Base-by-base conservation (phyloP, 2,797 vertebrate species). In the Parauchenoglanis punctatus region DNA sequence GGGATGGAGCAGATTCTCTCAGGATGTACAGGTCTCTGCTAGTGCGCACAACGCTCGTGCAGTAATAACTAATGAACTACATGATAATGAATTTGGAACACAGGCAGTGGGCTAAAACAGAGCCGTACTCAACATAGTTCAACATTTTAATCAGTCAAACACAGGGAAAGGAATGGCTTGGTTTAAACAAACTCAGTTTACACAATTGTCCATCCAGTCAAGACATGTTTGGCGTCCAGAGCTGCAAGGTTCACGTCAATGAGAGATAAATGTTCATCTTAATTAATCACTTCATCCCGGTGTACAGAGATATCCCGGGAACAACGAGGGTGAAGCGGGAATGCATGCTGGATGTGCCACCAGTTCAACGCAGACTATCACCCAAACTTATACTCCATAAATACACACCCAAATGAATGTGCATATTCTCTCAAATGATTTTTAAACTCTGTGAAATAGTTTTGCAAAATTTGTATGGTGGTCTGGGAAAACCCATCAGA, bases 21-120 rank as follows among this genome's bases (percentile, higher is more conserved):
- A 87, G 90, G 83, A 86, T 82, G 80, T 58, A 23, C 80, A 59
- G 87, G 85, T 85, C 80, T 82, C 52, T 56, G 59, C 85, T 75
- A 84, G 58, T 58, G 52, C 52, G 58, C 83, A 61, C 10, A 59
- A 31, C 73, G 12, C n/a, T 31, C 1, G 46, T n/a, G 87, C 84
- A 59, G 18, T 67, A 88, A 89, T 90, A 91, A 88, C 85, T 90
- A 90, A 91, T 88, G 83, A 89, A 89, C 78, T 88, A 70, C 89
- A 86, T 88, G 82, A 87, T 81, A 89, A 91, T 87, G 63, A 86
- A 17, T 17, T 5, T 4, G 49, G 7, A 68, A 82, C 77, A 70
- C 58, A 87, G 35, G 56, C 77, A 77, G 28, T 58, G 44, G 54
- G 49, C 40, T 68, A 70, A 87, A 83, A 90, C n/a, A 7, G 68